Conservation (phyloP, 53 echinoderm and acorn worm genomes). For the Patiria pectinifera region DNA sequence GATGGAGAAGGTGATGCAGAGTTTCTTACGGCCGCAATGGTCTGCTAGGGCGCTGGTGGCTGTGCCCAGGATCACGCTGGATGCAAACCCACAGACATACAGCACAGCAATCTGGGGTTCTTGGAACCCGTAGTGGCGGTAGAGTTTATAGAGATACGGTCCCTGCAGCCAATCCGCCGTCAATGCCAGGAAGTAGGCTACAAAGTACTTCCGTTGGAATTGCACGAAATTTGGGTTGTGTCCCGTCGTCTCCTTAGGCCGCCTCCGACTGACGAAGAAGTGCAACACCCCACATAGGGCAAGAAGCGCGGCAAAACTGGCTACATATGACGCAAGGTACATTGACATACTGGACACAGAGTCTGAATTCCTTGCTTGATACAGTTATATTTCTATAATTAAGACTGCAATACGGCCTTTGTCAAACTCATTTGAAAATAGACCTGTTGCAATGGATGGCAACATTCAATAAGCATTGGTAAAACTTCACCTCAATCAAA, state of each 20-base stretch:
- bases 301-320: slow-evolving; percentile 70
- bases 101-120: slow-evolving; percentile 98
- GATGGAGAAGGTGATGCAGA: slow-evolving; percentile 94
- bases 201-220: slow-evolving; percentile 90
- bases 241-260: slow-evolving; percentile 66
- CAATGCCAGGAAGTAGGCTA: slow-evolving; percentile 92
- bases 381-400: too few species aligned
- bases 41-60: slow-evolving; percentile 84
- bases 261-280: slow-evolving; percentile 63
- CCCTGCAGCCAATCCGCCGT: slow-evolving; percentile 96
- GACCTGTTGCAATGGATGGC: too few species aligned
- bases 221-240: slow-evolving; percentile 89
- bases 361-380: background rate
- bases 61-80: slow-evolving; percentile 89
- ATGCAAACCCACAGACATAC: slow-evolving; percentile 96
- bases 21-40: slow-evolving; percentile 87
- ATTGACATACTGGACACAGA: background rate
- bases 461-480: too few species aligned
- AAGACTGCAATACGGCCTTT: too few species aligned
- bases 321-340: slow-evolving; percentile 18
- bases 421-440: too few species aligned
- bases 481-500: too few species aligned
- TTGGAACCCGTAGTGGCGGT: slow-evolving; percentile 89
- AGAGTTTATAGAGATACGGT: slow-evolving; percentile 96
- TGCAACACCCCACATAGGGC: slow-evolving; percentile 66